These are phyloP conservation scores for Beaufortia kweichowensis DNA, from an alignment of 2,113 vertebrate species.

Conservation along the genomic window DNA sequence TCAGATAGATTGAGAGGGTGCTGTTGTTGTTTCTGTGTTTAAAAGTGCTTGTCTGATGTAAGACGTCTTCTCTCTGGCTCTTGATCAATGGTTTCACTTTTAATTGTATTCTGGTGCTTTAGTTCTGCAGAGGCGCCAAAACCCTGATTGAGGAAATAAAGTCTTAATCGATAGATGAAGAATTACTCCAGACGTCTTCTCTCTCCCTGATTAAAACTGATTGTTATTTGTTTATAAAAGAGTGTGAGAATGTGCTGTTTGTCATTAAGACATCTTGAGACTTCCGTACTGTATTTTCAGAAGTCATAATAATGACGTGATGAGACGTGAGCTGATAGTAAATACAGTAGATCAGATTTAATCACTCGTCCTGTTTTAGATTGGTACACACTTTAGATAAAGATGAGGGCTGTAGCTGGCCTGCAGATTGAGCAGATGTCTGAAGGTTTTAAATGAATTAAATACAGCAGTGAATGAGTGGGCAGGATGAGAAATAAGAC, in stretches of 20 bases:
- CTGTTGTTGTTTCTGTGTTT: not conserved
- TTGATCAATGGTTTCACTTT: slow-evolving; percentile 42
- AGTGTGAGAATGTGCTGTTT: slow-evolving; percentile 52
- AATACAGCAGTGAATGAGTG: slow-evolving; percentile 60
- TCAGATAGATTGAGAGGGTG: too few species aligned
- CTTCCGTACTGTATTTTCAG: not conserved
- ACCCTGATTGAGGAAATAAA: slow-evolving; percentile 49
- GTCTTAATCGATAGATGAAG: slow-evolving; percentile 63
- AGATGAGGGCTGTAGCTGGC: not conserved
- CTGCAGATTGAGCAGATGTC: slow-evolving; percentile 70
- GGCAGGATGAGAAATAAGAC: slow-evolving; percentile 6
- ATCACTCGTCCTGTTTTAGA: too few species aligned
- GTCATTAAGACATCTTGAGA: too few species aligned
- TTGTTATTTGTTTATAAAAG: slow-evolving; percentile 63
- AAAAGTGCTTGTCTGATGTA: slow-evolving; percentile 15
- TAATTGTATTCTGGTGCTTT: slow-evolving; percentile 52
- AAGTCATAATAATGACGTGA: not conserved
- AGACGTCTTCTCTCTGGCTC: slow-evolving; percentile 7
- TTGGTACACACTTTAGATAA: not conserved
- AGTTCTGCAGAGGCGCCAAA: slow-evolving; percentile 39
- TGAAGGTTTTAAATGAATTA: slow-evolving; percentile 68
- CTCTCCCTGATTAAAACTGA: slow-evolving; percentile 72
- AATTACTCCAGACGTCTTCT: slow-evolving; percentile 62
- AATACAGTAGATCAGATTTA: too few species aligned
- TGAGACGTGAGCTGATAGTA: too few species aligned